Base-by-base conservation (phyloP, 2,888 invertebrate genomes). In the Tenodera sinensis region DNA sequence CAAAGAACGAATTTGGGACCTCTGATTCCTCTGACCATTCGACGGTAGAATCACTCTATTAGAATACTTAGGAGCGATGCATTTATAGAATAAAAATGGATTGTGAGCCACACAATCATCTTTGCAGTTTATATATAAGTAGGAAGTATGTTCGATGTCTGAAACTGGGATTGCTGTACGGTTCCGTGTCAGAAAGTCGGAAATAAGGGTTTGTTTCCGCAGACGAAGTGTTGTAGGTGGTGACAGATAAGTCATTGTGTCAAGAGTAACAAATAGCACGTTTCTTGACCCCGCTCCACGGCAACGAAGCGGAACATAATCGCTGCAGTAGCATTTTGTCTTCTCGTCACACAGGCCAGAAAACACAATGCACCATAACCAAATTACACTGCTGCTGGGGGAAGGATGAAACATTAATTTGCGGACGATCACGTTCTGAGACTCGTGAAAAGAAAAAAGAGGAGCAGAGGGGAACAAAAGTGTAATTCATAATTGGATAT, bases 401-500 rank as follows among this genome's bases (percentile, higher is more conserved):
- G 87, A 82, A 87, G 34, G 54, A 71, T 27, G 87, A 42, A 83
- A 87, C 83, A 30, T 82, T 82, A 82, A 87, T 87, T 87, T 87
- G 87, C 83, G 87, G 87, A 34, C 42, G 82, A 87, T 87, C 87
- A 87, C 15, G 54, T 71, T 71, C 54, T 71, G 54, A 15, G 54
- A 71, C 54, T 71, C 4, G 54, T 71, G 54, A 71, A 71, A 71
- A 71, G 54, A 71, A 71, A 83, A 82, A 83, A 83, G 87, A 30
- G 82, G 83, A 42, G 42, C 30, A 28, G 81, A 82, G 71, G 87
- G 87, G 87, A 42, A 83, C 83, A 34, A 25, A n/a, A 54, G 42
- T 34, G 83, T 87, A 83, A 82, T 87, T 87, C 87, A 87, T 87
- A 87, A 87, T 87, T 87, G 87, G 87, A 87, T 87, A 87, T 34